phyloP scores from a whole-genome alignment of 2,797 vertebrate species.

The Premnoplex brunnescens region DNA sequence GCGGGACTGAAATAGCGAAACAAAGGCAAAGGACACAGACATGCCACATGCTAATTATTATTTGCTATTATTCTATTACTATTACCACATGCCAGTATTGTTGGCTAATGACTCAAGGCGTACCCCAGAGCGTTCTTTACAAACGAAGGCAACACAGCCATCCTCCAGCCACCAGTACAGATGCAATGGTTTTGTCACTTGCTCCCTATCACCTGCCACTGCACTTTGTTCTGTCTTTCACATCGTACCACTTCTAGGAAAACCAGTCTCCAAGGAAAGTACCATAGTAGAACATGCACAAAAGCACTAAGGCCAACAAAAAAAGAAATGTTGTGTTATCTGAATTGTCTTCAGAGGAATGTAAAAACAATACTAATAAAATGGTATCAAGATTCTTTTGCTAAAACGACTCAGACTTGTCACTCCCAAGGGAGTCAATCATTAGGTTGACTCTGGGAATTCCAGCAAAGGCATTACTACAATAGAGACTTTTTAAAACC shows the following conservation, averaged over 20 bases:
- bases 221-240: background rate
- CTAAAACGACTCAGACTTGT: background rate
- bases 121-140: background rate
- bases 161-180: background rate
- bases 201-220: background rate
- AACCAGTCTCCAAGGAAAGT: background rate
- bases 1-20: background rate
- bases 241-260: background rate
- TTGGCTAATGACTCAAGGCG: background rate
- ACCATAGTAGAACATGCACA: background rate
- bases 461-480: background rate
- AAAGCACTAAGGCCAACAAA: background rate
- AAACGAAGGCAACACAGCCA: background rate
- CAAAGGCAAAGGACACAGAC: background rate
- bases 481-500: background rate
- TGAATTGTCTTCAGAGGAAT: background rate
- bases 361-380: background rate
- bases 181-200: background rate
- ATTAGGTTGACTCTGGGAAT: background rate
- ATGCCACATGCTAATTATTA: accelerated
- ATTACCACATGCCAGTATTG: accelerated
- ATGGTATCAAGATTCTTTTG: background rate
- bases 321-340: background rate
- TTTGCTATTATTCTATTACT: background rate
- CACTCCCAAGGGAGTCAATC: background rate